Percentiles rank a stretch among this genome's conserved stretches.
phyloP scores from a whole-genome alignment of 2,888 invertebrate genomes.

The Tiliacea citrago region DNA sequence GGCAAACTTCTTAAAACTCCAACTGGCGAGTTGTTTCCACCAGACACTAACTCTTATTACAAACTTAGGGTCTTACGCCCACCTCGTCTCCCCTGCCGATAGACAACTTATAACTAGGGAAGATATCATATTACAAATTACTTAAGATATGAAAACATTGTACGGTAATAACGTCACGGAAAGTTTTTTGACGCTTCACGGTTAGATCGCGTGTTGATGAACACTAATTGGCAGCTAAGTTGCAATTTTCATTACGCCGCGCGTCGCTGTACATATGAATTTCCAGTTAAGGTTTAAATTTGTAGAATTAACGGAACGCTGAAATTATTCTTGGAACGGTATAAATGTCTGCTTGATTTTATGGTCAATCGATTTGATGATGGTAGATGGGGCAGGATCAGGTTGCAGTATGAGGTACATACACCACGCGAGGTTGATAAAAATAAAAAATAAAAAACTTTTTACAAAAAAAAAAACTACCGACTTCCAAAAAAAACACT shows the following conservation, averaged over 20 bases:
- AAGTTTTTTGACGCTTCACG: slow-evolving; percentile 39
- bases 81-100: slow-evolving; percentile 63
- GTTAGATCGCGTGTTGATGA: slow-evolving; percentile 26
- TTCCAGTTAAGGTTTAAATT: neutral
- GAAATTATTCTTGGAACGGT: neutral
- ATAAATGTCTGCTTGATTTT: slow-evolving; percentile 1
- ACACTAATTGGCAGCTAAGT: slow-evolving; percentile 46
- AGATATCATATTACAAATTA: slow-evolving; percentile 76
- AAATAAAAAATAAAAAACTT: no score
- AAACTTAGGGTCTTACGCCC: slow-evolving; percentile 74
- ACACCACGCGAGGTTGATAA: no score
- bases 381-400: neutral
- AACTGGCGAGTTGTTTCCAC: slow-evolving; percentile 72
- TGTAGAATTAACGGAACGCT: neutral
- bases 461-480: no score
- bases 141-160: slow-evolving; percentile 66
- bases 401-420: neutral
- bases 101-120: slow-evolving; percentile 79
- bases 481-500: no score
- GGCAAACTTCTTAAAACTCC: slow-evolving; percentile 81
- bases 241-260: slow-evolving; percentile 35
- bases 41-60: slow-evolving; percentile 84
- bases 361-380: neutral
- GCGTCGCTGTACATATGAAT: slow-evolving; percentile 23
- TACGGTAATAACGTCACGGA: slow-evolving; percentile 48